Conservation (phyloP, 1,140 invertebrate genomes). For the Neodiprion fabricii region DNA sequence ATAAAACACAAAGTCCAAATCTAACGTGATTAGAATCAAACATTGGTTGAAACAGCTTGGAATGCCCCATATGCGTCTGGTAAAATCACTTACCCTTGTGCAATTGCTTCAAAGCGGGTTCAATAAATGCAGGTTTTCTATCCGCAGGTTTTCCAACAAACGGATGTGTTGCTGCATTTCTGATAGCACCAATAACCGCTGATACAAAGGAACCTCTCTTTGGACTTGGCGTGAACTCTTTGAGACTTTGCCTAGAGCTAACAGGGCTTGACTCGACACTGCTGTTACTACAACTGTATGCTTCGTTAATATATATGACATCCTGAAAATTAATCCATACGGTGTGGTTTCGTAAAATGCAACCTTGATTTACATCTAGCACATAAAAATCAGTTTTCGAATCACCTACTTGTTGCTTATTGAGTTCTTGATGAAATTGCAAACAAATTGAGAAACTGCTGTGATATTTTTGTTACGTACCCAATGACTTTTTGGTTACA, state of each 20-base stretch:
- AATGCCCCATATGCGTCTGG: background rate
- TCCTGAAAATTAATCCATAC: conserved; percentile 59
- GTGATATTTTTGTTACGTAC: no score
- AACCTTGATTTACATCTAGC: background rate
- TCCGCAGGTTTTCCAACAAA: conserved; percentile 48
- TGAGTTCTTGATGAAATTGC: no score
- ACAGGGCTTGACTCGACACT: conserved; percentile 68
- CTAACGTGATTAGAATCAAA: no score
- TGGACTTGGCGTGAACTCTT: conserved; percentile 65
- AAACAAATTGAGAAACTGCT: no score
- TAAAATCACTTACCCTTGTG: conserved; percentile 45
- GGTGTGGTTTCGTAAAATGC: background rate
- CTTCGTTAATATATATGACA: conserved; percentile 78
- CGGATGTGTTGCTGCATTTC: conserved; percentile 66
- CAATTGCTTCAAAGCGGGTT: conserved; percentile 40
- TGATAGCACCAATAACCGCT: conserved; percentile 73
- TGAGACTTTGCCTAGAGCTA: conserved; percentile 58
- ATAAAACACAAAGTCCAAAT: no score
- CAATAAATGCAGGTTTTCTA: conserved; percentile 45
- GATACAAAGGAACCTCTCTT: conserved; percentile 71
- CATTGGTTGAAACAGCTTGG: no score
- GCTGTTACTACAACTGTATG: conserved; percentile 69
- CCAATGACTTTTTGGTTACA: no score
- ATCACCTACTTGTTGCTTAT: background rate
- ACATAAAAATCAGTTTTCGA: background rate